Evolutionary conservation across 2,888 invertebrate genomes (phyloP), one percentile per base, ranked within the genome.

Genomic region (Drosophila engyochracea): DNA sequence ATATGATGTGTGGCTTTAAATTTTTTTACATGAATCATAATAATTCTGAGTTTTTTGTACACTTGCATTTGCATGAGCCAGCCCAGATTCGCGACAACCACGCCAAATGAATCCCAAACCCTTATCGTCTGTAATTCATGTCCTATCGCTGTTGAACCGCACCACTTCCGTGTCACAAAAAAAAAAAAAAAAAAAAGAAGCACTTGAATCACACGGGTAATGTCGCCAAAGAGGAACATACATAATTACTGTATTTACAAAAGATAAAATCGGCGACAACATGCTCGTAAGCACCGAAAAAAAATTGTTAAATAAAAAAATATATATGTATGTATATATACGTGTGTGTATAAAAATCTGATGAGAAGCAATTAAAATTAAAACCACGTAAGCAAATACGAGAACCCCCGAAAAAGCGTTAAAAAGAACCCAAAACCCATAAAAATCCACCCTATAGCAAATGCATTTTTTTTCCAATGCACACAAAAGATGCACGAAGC

Each of bases 201-300:
- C 52, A 63, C 59, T 51, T 37, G 37, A 64, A 64, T 49, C 51
- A 69, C 55, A 78, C 62, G 47, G 63, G 53, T 73, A 81, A 83
- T 87, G 85, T 90, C 79, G 78, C 84, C 82, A 78, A 89, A 78
- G 73, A 82, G 82, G 87, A 84, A 84, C 72, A 82, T 67, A 88
- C 83, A 89, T 91, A 86, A 91, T 91, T 91, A 90, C 86, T 81
- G 91, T 89, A 89, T 91, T 92, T 89, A 82, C 88, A 85, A 76
- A 81, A 86, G 91, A 91, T 91, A 89, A 91, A 91, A 89, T 89
- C 91, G 68, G 79, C 79, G 70, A 81, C 89, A 84, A 84, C 86
- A 79, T 77, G 81, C 78, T 62, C 55, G 59, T 61, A 72, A 70
- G 61, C 59, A 47, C 69, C 59, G 19, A 44, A 60, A 67, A 61